These are phyloP conservation scores for Papilio xuthus DNA, from an alignment of 1,140 invertebrate genomes.

Conservation along the genomic window DNA sequence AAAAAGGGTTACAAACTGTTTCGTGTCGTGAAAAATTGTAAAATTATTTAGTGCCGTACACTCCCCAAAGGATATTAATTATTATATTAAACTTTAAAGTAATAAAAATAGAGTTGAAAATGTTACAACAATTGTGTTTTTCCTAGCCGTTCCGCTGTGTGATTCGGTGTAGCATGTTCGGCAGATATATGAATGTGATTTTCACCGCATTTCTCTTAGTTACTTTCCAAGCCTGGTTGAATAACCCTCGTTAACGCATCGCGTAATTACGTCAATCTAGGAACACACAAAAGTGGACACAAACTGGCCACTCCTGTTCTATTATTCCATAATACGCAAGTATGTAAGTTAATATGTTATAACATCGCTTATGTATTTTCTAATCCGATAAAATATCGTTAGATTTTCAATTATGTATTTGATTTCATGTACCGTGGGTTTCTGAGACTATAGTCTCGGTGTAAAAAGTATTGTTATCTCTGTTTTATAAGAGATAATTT, in stretches of 20 bases:
- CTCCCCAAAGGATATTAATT: background rate
- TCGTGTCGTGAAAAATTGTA: background rate
- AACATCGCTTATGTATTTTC: no score
- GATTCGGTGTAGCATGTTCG: slow-evolving; percentile 46
- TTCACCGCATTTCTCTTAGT: slow-evolving; percentile 65
- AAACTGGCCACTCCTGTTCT: slow-evolving; percentile 2
- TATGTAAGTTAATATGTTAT: background rate
- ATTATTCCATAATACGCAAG: background rate
- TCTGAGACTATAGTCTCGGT: no score
- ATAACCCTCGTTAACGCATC: slow-evolving; percentile 59
- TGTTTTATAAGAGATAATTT: no score
- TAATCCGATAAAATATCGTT: no score
- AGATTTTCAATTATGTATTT: no score
- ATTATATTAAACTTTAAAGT: slow-evolving; percentile 6
- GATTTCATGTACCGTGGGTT: no score
- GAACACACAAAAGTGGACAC: background rate
- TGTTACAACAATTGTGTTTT: background rate
- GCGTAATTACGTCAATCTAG: slow-evolving; percentile 49
- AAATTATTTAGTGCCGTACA: background rate
- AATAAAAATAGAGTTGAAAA: slow-evolving; percentile 37
- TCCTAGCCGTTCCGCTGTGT: slow-evolving; percentile 47
- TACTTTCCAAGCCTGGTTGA: slow-evolving; percentile 67
- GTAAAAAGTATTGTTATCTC: no score
- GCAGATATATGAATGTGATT: slow-evolving; percentile 53
- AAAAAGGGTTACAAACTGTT: background rate